Percentiles rank a stretch among this genome's conserved stretches.
phyloP scores from a whole-genome alignment of 2,888 invertebrate species.

The Drosophila nr. fundita region DNA sequence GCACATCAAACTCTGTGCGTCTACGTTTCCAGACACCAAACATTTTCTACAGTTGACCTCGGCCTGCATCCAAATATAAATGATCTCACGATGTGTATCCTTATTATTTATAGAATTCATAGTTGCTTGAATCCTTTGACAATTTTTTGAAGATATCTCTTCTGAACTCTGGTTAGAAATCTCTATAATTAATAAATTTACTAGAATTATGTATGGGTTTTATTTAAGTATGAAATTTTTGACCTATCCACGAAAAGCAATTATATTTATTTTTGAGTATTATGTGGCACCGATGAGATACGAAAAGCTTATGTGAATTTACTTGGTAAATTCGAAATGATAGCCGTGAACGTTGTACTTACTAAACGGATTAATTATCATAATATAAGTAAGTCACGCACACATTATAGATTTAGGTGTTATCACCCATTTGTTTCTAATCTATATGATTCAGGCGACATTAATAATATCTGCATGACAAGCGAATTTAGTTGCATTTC shows the following conservation, averaged over 20 bases:
- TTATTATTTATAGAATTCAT: not conserved
- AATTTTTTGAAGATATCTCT: not conserved
- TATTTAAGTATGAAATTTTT: not conserved
- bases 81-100: not conserved
- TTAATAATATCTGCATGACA: not conserved
- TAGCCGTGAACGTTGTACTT: not conserved
- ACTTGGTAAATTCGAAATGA: not conserved
- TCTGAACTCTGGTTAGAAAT: not conserved
- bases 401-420: not conserved
- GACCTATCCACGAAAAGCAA: not conserved
- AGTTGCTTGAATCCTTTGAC: not conserved
- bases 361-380: not conserved
- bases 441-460: not conserved
- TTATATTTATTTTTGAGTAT: not conserved
- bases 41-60: conserved; percentile 33
- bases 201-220: not conserved
- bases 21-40: conserved; percentile 25
- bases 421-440: not conserved
- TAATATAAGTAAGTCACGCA: not conserved
- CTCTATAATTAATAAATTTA: not conserved
- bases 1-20: conserved; percentile 56
- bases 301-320: not conserved
- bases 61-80: not conserved
- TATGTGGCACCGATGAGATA: not conserved
- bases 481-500: conserved; percentile 13